These are phyloP conservation scores for Uromys caudimaculatus DNA, from an alignment of 2,797 vertebrate species.

Conservation along the genomic window DNA sequence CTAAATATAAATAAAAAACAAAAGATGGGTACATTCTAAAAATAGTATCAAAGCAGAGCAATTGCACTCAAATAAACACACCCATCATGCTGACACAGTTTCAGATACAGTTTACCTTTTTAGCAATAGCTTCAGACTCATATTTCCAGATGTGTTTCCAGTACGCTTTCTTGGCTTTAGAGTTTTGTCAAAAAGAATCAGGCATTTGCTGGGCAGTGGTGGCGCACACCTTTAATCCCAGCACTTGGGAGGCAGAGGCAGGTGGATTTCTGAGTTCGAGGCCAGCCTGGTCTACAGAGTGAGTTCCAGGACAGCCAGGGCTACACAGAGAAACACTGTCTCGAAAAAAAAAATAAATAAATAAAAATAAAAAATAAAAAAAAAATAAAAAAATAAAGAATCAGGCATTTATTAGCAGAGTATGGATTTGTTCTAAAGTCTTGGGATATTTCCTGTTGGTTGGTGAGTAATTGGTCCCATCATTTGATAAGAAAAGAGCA, in stretches of 20 bases:
- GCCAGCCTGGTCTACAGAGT: no score
- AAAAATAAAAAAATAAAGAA: no score
- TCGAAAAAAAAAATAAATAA: no score
- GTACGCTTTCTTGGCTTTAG: background rate
- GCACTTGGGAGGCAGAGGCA: no score
- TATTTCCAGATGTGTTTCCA: background rate
- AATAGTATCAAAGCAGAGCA: background rate
- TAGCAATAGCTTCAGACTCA: background rate
- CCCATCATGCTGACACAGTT: background rate
- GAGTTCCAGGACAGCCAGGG: no score
- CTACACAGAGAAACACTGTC: no score
- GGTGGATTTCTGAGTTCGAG: no score
- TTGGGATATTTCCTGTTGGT: background rate
- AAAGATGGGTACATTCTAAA: constrained; percentile 10
- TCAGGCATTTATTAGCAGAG: background rate
- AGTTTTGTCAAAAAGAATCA: constrained; percentile 23
- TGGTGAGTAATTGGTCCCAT: background rate
- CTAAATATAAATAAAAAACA: background rate
- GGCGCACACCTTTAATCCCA: no score
- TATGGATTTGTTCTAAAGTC: background rate
- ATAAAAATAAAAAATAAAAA: no score
- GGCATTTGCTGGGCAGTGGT: no score
- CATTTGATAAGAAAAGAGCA: constrained; percentile 32
- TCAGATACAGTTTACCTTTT: background rate
- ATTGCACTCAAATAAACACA: background rate